Percentiles rank a stretch among this genome's conserved stretches.
Evolutionary conservation across 1,140 invertebrate genomes (phyloP).

Genomic region (Dinothrombium tinctorium): DNA sequence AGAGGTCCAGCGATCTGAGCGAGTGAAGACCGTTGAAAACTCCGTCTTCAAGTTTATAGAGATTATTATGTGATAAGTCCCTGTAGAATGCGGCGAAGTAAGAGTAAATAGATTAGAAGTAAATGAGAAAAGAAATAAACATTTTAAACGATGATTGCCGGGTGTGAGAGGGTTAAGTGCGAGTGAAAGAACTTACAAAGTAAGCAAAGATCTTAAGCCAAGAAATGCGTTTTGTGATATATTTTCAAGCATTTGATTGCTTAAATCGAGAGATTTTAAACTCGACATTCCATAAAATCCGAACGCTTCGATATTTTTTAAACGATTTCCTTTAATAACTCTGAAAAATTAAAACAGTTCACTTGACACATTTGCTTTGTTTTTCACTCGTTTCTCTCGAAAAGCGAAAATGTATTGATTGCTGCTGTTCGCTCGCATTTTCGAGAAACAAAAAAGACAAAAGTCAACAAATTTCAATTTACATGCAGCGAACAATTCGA

Average conservation of each 20-base stretch:
- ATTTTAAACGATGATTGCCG: not conserved
- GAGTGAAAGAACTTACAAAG: slow-evolving; percentile 18
- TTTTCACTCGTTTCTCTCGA: no score
- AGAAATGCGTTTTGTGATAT: slow-evolving; percentile 16
- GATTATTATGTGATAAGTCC: slow-evolving; percentile 21
- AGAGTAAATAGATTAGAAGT: not conserved
- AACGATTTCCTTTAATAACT: no score
- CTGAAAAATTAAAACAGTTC: no score
- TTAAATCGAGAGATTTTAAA: slow-evolving; percentile 13
- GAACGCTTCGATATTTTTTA: no score
- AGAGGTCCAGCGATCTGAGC: slow-evolving; percentile 15
- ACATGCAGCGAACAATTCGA: no score
- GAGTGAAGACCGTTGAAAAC: slow-evolving; percentile 17
- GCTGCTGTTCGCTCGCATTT: no score
- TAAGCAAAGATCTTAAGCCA: slow-evolving; percentile 18
- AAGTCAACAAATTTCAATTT: no score
- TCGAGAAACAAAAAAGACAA: no score
- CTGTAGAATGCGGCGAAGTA: slow-evolving; percentile 13
- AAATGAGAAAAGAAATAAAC: not conserved
- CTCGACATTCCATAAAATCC: not conserved
- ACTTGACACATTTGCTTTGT: no score
- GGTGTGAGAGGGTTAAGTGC: not conserved
- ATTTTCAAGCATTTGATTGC: slow-evolving; percentile 10
- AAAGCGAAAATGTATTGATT: no score
- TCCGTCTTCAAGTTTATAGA: slow-evolving; percentile 19